Conservation (phyloP, 2,888 invertebrate species). For the Drosophila seclusa region DNA sequence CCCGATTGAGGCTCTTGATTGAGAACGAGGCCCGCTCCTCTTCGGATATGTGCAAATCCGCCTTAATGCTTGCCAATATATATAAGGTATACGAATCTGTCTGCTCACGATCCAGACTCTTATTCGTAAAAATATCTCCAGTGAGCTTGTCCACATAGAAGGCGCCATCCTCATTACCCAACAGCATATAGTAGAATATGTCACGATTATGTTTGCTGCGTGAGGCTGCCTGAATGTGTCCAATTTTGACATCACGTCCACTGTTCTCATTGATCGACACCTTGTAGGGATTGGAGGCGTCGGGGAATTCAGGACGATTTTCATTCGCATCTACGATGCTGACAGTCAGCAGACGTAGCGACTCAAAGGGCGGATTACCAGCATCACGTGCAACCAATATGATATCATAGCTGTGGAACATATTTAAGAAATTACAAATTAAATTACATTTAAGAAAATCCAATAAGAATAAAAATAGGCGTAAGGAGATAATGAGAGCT, state of each 20-base stretch:
- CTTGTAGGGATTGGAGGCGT: slow-evolving; percentile 87
- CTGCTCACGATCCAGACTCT: slow-evolving; percentile 92
- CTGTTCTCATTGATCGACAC: slow-evolving; percentile 91
- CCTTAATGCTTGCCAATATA: slow-evolving; percentile 93
- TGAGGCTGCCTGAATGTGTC: slow-evolving; percentile 85
- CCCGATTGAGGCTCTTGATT: slow-evolving; percentile 85
- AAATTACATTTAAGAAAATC: no score
- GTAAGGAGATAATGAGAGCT: neutral
- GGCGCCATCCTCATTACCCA: slow-evolving; percentile 91
- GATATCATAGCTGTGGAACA: slow-evolving; percentile 86
- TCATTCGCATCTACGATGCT: slow-evolving; percentile 92
- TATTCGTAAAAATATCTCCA: slow-evolving; percentile 92
- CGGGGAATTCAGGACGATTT: slow-evolving; percentile 91
- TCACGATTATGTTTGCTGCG: slow-evolving; percentile 93
- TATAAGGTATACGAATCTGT: slow-evolving; percentile 90
- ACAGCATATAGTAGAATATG: slow-evolving; percentile 93
- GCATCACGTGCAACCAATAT: slow-evolving; percentile 93
- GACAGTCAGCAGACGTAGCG: slow-evolving; percentile 90
- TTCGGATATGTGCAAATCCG: slow-evolving; percentile 88
- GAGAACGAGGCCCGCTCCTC: slow-evolving; percentile 85
- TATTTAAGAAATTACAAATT: neutral
- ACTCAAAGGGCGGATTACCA: slow-evolving; percentile 93
- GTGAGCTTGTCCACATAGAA: slow-evolving; percentile 92
- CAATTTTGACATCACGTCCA: slow-evolving; percentile 87
- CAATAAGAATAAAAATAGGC: neutral